Conservation (phyloP, 2,113 vertebrate species). For the Mirounga angustirostris region DNA sequence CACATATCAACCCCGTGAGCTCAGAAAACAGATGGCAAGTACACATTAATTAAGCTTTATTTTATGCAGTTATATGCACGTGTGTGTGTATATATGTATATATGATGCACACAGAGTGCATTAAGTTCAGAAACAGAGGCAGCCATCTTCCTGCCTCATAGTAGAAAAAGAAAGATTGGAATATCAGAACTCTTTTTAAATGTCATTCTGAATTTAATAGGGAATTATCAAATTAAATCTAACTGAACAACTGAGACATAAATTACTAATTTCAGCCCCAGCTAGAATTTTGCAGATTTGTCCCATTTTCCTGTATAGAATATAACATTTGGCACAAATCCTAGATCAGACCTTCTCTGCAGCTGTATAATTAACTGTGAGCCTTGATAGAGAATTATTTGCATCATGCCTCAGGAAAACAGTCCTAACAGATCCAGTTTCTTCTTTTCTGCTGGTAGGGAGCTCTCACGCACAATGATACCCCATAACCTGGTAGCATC, state of each 20-base stretch:
- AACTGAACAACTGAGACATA: slow-evolving; percentile 60
- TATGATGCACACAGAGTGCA: too few relatives aligned
- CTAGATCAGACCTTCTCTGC: not conserved
- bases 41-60: not conserved
- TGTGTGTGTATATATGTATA: not conserved
- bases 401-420: not conserved
- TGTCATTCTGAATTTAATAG: slow-evolving; percentile 70
- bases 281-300: slow-evolving; percentile 35
- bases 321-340: slow-evolving; percentile 36
- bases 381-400: not conserved
- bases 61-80: not conserved
- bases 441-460: not conserved
- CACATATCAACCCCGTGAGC: not conserved
- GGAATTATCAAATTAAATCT: slow-evolving; percentile 63
- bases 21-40: not conserved
- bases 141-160: slow-evolving; percentile 51
- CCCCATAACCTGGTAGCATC: fast-evolving
- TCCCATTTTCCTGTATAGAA: not conserved
- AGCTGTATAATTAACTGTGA: not conserved
- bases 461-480: fast-evolving
- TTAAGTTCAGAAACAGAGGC: slow-evolving; percentile 35
- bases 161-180: slow-evolving; percentile 71
- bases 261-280: slow-evolving; percentile 60
- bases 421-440: not conserved
- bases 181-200: slow-evolving; percentile 73